Percentiles rank a stretch among this genome's conserved stretches.
phyloP scores from a whole-genome alignment of 2,797 vertebrate genomes.

The Coregonus ussuriensis region DNA sequence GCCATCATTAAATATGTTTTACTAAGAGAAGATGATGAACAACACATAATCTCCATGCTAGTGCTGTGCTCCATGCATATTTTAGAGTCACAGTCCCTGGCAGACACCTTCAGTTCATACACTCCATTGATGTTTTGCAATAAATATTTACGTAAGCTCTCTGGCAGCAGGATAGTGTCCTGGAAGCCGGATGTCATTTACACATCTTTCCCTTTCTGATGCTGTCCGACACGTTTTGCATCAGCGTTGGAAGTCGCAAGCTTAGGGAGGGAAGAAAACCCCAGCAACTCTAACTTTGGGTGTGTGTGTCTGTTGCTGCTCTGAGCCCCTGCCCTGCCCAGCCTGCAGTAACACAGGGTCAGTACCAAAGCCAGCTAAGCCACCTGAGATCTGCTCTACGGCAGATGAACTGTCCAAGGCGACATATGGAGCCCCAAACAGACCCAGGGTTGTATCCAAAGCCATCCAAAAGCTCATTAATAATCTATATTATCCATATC shows the following conservation, averaged over 20 bases:
- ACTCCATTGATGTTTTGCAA: conserved; percentile 70
- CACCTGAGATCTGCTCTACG: not conserved
- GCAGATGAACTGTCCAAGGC: conserved; percentile 54
- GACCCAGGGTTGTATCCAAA: conserved; percentile 52
- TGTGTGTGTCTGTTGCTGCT: not conserved
- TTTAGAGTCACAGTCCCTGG: conserved; percentile 41
- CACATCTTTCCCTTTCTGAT: conserved; percentile 66
- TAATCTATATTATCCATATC: conserved; percentile 71
- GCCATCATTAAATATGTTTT: conserved; percentile 45
- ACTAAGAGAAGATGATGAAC: conserved; percentile 58
- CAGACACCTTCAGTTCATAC: conserved; percentile 65
- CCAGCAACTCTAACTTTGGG: not conserved
- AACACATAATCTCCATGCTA: conserved; percentile 50
- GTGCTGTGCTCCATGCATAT: conserved; percentile 15
- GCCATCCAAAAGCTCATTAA: conserved; percentile 67
- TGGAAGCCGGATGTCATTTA: conserved; percentile 73
- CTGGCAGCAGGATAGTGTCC: conserved; percentile 68
- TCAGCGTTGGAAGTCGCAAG: not conserved
- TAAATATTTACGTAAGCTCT: conserved; percentile 75
- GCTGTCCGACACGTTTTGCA: conserved; percentile 38
- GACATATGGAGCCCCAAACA: conserved; percentile 66
- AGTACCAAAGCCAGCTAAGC: not conserved
- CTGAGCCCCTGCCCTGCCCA: not conserved
- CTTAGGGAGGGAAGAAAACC: not conserved
- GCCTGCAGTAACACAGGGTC: not conserved